A percentile compares a stretch with the other conserved stretches of the same genome.
phyloP scores from a whole-genome alignment of 2,113 vertebrate species.

The Sceloporus tristichus region DNA sequence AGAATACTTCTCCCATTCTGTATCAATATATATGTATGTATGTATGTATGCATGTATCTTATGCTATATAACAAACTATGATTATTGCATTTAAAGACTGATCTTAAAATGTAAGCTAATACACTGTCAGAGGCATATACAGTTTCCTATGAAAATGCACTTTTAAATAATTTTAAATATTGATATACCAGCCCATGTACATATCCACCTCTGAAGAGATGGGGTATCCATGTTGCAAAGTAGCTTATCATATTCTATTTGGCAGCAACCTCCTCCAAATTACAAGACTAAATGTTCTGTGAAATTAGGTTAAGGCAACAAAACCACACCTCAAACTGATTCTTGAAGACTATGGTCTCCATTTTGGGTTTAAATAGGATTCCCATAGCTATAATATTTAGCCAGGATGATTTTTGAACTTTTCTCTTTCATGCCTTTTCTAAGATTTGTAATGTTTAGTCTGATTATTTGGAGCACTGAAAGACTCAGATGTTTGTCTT shows the following conservation, averaged over 20 bases:
- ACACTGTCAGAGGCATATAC: slow-evolving; percentile 9
- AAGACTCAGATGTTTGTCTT: too few species aligned
- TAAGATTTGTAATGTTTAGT: too few species aligned
- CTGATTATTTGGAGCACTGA: background rate
- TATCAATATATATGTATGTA: background rate
- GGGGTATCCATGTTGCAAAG: background rate
- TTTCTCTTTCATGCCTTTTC: too few species aligned
- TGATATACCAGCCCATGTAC: background rate
- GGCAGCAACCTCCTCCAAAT: background rate
- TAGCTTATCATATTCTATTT: background rate
- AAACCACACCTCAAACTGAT: too few species aligned
- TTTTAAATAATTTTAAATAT: background rate
- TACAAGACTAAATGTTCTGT: background rate
- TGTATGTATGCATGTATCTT: background rate
- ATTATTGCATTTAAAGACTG: background rate
- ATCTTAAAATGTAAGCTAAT: background rate
- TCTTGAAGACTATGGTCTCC: too few species aligned
- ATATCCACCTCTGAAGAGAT: background rate
- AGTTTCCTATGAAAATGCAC: slow-evolving; percentile 23
- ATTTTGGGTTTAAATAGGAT: too few species aligned
- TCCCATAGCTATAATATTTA: too few species aligned
- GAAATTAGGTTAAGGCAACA: background rate
- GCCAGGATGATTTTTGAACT: too few species aligned
- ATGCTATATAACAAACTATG: slow-evolving; percentile 40
- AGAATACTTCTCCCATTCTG: slow-evolving; percentile 79